phyloP scores from a whole-genome alignment of 1,140 invertebrate genomes.

The Eulimnadia texana region DNA sequence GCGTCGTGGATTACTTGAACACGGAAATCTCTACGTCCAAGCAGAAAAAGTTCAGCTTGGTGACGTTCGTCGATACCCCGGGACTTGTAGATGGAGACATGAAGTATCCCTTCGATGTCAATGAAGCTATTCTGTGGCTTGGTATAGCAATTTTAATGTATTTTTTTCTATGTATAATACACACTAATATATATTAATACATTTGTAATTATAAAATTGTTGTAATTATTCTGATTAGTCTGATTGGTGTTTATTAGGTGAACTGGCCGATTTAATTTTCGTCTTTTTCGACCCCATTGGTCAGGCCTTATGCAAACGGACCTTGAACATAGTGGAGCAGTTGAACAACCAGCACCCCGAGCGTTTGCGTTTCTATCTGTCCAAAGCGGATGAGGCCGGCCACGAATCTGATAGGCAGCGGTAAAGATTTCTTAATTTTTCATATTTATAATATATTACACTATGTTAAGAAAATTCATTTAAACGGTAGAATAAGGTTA shows the following conservation, averaged over 20 bases:
- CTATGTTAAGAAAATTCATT: background rate
- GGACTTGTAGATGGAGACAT: constrained; percentile 48
- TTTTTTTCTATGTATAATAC: background rate
- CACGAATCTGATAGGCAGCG: constrained; percentile 36
- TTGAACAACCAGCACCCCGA: constrained; percentile 39
- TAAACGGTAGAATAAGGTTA: no score
- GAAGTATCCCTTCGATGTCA: constrained; percentile 49
- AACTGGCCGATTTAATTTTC: constrained; percentile 43
- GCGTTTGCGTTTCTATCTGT: constrained; percentile 40
- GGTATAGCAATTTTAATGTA: no score
- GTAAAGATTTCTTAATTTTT: constrained; percentile 18
- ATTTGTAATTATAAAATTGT: no score
- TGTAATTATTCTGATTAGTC: no score
- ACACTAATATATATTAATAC: background rate
- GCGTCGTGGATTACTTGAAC: constrained; percentile 40
- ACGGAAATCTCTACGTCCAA: constrained; percentile 45
- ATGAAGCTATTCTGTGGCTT: constrained; percentile 41
- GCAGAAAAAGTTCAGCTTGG: constrained; percentile 42
- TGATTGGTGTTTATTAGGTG: no score
- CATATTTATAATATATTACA: background rate
- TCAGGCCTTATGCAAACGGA: constrained; percentile 44
- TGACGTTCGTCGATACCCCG: constrained; percentile 47
- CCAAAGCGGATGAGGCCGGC: constrained; percentile 48
- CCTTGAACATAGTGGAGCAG: constrained; percentile 41
- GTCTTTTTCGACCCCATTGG: constrained; percentile 51